Evolutionary conservation across 2,888 invertebrate species (phyloP), one percentile per base, ranked within the genome.

Genomic region (Hypolimnas misippus): DNA sequence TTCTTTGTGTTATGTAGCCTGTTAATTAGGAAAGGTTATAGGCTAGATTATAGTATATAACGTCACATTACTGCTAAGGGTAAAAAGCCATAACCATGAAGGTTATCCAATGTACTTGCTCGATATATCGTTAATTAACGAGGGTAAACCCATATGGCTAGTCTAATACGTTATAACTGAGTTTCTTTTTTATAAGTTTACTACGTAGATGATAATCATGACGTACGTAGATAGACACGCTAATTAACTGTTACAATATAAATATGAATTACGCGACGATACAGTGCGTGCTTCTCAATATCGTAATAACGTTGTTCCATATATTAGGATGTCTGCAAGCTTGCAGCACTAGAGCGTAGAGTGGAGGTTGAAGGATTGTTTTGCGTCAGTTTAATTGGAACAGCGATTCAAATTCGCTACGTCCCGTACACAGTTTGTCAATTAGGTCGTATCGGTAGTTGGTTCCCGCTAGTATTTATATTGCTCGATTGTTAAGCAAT

Each of bases 341-440:
- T 61, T 60, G 57, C 35, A 50, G 53, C 35, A 67, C 52, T 54
- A 61, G 59, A 67, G 57, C 63, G 59, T 57, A n/a, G 44, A 62
- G 51, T 50, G 52, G 65, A 69, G 69, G 57, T 67, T 58, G 65
- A 70, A 59, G 68, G 76, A 76, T 77, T 75, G 78, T 76, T 81
- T 76, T 78, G 79, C 76, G 73, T 79, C 77, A 76, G 75, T 81
- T 82, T 86, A 86, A 86, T 86, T 86, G 82, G 76, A 79, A 73
- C 75, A 75, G 78, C 77, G 77, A 78, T 82, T 81, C 78, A 72
- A 77, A 70, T 67, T 67, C 77, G 66, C 72, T 76, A 69, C 75
- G 60, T 66, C 75, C 74, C 57, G 72, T 75, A 75, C 75, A 79
- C 80, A 79, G 80, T 83, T 77, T 78, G 82, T 83, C 85, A 86